Conservation (phyloP, 2,113 vertebrate species). For the Cyprinodon tularosa region DNA sequence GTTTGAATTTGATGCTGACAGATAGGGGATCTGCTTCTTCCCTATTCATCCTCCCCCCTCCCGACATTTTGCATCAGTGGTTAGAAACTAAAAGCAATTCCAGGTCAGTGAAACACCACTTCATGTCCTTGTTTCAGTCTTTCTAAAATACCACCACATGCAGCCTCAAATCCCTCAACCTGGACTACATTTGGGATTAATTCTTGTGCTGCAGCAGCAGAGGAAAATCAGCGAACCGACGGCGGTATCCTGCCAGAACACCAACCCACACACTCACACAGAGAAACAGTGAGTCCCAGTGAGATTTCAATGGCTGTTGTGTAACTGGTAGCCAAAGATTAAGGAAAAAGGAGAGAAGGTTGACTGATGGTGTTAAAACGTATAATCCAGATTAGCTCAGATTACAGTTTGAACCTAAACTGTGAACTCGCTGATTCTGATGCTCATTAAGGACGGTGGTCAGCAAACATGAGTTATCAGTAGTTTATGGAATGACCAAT, state of each 20-base stretch:
- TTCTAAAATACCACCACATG: constrained; percentile 18
- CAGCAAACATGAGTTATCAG: neutral
- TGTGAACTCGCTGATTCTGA: constrained; percentile 30
- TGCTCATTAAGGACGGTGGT: constrained; percentile 16
- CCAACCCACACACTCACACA: constrained; percentile 6
- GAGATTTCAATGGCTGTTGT: constrained; percentile 50
- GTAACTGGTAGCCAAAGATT: constrained; percentile 54
- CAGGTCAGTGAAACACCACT: constrained; percentile 39
- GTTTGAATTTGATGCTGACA: neutral
- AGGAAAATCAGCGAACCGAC: constrained; percentile 24
- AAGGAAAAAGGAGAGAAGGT: constrained; percentile 55
- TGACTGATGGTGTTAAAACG: constrained; percentile 40
- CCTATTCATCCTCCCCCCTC: constrained; percentile 50
- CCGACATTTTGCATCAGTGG: constrained; percentile 42
- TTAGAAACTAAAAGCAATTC: constrained; percentile 49
- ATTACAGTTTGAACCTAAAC: constrained; percentile 53
- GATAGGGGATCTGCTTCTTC: constrained; percentile 35
- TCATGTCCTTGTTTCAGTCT: constrained; percentile 46
- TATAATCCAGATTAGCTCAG: constrained; percentile 75
- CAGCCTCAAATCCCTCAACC: constrained; percentile 37
- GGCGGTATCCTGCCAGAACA: constrained; percentile 1
- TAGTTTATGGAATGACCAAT: neutral
- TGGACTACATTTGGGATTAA: constrained; percentile 11
- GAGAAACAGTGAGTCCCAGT: neutral
- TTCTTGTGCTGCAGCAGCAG: constrained; percentile 8